A percentile compares a stretch with the other conserved stretches of the same genome.
These are phyloP conservation scores for Protonibea diacanthus DNA, from an alignment of 2,797 vertebrate genomes.

Conservation along the genomic window DNA sequence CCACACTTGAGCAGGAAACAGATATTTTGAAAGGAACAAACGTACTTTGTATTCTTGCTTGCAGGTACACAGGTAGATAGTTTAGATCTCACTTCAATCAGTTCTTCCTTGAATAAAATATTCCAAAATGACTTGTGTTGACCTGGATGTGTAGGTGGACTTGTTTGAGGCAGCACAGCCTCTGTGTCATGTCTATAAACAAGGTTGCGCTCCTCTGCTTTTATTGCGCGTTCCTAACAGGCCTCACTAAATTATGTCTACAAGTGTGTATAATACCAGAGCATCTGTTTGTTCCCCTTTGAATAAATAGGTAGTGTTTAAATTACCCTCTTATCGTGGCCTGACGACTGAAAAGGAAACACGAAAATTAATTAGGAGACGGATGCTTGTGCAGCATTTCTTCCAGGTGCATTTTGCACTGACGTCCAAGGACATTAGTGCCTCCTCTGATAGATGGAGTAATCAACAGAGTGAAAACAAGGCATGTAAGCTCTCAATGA, in stretches of 20 bases:
- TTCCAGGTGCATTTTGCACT: slow-evolving; percentile 78
- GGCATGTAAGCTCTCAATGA: slow-evolving; percentile 45
- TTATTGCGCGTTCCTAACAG: slow-evolving; percentile 87
- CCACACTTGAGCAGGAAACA: slow-evolving; percentile 1
- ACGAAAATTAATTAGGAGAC: slow-evolving; percentile 84
- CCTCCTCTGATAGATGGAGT: slow-evolving; percentile 57
- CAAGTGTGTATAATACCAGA: slow-evolving; percentile 88
- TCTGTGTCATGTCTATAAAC: slow-evolving; percentile 70
- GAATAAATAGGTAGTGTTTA: slow-evolving; percentile 87
- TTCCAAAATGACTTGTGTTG: slow-evolving; percentile 30
- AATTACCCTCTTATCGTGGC: slow-evolving; percentile 84
- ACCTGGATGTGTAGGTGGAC: slow-evolving; percentile 38
- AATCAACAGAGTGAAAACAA: slow-evolving; percentile 63
- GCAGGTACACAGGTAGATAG: neutral
- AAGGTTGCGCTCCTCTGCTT: slow-evolving; percentile 64
- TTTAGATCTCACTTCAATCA: slow-evolving; percentile 2
- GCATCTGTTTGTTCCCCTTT: slow-evolving; percentile 89
- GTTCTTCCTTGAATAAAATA: slow-evolving; percentile 9
- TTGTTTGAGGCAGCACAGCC: slow-evolving; percentile 38
- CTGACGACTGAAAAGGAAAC: slow-evolving; percentile 78
- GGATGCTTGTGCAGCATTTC: slow-evolving; percentile 81
- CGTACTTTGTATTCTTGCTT: neutral
- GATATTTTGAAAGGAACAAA: neutral
- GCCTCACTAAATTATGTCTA: slow-evolving; percentile 89
- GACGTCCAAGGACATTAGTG: slow-evolving; percentile 73